Base-by-base conservation (phyloP, 1,140 invertebrate genomes). In the Nomia melanderi region DNA sequence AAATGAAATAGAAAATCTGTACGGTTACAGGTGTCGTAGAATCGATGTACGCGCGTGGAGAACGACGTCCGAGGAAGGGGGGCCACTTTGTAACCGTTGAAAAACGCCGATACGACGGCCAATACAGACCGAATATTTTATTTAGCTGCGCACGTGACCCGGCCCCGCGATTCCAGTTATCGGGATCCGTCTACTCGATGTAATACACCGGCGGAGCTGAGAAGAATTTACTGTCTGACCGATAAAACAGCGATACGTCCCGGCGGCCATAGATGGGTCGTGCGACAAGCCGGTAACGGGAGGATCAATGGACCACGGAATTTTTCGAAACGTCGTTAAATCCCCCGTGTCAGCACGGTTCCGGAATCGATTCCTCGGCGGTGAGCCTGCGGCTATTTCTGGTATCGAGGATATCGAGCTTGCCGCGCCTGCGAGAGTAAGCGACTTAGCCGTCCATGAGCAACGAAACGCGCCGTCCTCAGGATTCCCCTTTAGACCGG, bases 261-360 rank as follows among this genome's bases (percentile, higher is more conserved):
- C 1, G 36, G 41, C 31, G 29, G 23, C 50, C 65, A 75, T 82
- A 83, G 76, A 83, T 82, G 76, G 79, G 50, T 82, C 79, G 81
- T 78, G 79, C 79, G 81, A 83, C 81, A 83, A 82, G 75, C 79
- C 59, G 54, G 75, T 41, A 72, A 78, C 79, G 56, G 65, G n/a
- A 41, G 50, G 79, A 83, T 83, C 81, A 78, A 83, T 83, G 75
- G 79, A 64, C 71, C 69, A 66, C 65, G 60, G 70, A 82, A 83
- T 82, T 83, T 83, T 83, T 81, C 79, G 70, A 82, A 78, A 81
- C 75, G 64, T 81, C 81, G 74, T 83, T 81, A 83, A 83, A 82
- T 80, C 72, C 66, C 72, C 65, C 73, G 62, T 82, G 80, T 82
- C 80, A 82, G 80, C 80, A 80, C 50, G 39, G 66, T 74, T 59